Conservation (phyloP, 2,888 invertebrate genomes). For the Resseliella maxima region DNA sequence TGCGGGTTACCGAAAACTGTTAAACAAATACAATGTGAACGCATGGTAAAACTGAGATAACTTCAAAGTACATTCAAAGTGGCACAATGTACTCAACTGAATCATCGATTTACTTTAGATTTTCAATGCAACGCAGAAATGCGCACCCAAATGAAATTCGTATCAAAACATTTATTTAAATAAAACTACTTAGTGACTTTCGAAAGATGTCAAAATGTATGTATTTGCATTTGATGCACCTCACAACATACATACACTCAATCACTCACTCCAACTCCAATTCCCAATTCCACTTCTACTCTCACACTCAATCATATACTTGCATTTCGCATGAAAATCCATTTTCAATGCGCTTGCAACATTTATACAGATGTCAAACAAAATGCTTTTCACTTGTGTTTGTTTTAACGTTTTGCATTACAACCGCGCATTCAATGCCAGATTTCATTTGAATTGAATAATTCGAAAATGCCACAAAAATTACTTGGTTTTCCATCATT, state of each 20-base stretch:
- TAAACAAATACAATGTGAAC: constrained; percentile 7
- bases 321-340: not conserved
- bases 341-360: not conserved
- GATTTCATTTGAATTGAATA: constrained; percentile 1
- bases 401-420: not conserved
- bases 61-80: not conserved
- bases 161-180: constrained; percentile 38
- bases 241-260: not conserved
- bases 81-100: constrained; percentile 4
- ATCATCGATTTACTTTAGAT: not conserved
- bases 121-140: not conserved
- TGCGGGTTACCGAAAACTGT: not conserved
- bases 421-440: not conserved
- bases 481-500: not conserved
- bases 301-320: no score
- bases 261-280: not conserved
- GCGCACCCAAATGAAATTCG: not conserved
- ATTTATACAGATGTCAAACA: constrained; percentile 1
- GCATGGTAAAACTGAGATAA: not conserved
- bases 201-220: not conserved
- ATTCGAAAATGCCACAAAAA: not conserved
- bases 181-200: constrained; percentile 28
- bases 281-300: no score
- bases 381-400: not conserved
- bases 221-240: constrained; percentile 38